Evolutionary conservation across 2,113 vertebrate species (phyloP), one percentile per base, ranked within the genome.

Genomic region (Tilapia sparmanii): DNA sequence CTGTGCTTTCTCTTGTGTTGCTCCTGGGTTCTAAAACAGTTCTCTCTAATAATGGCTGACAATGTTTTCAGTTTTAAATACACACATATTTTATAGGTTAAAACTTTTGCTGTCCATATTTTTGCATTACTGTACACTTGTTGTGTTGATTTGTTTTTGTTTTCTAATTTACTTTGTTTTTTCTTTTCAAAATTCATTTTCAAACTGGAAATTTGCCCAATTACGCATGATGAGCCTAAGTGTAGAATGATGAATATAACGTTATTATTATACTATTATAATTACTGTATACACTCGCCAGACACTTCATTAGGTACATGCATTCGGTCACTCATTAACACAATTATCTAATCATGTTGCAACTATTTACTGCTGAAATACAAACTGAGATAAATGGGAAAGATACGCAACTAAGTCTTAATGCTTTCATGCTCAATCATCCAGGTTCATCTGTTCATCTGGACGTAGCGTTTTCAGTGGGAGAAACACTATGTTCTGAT

Each of bases 211-310:
- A 11, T 45, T 45, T 45, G 8, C 6, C 68, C 15, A 11, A 10
- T 45, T 73, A 47, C 2, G 1, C 9, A 29, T 0, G 40, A 76
- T 47, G 8, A 47, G 40, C 24, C 24, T 29, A 47, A 76, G 15
- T 47, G 68, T 76, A 18, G 15, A 76, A 12, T 47, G 40, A 47
- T 15, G 0, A 76, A 29, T 45, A 15, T 45, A 73, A 45, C 45
- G 38, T 73, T 18, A 68, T 40, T 68, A 68, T 68, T 68, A 71
- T 16, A 13, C 31, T 10, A 24, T 42, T 42, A 45, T 73, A 22
- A 38, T 0, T 66, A 38, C 61, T 0, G 18, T 35, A n/a, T 73
- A 47, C 40, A 73, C 13, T 0, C 0, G 6, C 40, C 13, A 26
- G 68, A 24, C 38, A 26, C 68, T 26, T 73, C 40, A 73, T 73